Base-by-base conservation (phyloP, 2,113 vertebrate genomes). In the Empidonax traillii region DNA sequence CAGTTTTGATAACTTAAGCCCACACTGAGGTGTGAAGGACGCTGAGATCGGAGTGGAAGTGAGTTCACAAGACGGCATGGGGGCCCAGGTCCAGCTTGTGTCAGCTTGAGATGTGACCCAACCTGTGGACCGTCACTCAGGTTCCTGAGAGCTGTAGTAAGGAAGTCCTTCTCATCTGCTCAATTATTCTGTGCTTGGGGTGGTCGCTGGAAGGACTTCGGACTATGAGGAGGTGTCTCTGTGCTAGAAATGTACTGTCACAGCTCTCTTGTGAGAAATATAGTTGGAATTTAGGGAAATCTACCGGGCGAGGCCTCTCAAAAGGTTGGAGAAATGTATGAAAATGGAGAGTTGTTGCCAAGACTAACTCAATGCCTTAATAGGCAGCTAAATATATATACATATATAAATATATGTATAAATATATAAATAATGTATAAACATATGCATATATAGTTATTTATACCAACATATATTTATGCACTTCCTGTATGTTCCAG, bases 11-110 rank as follows among this genome's bases (percentile, higher is more conserved):
- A 51, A 28, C 20, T 72, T 2, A 22, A 46, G 49, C 47, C 25
- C 20, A 7, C 14, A 2, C 2, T 1, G 15, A 52, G 63, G 55
- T 49, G 14, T 7, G 58, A 31, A 22, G 62, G 22, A n/a, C 1
- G 8, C 4, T 43, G 37, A 25, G 14, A 21, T 69, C 28, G 24
- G 56, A 41, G 17, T 11, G 23, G 12, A 39, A 41, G 24, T 2
- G 65, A 35, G 43, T 49, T 85, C 31, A 22, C 35, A 53, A 3
- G 18, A 30, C 0, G 0, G 14, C 15, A 1, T 1, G 10, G 24
- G 22, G 15, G 9, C 30, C 23, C 7, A 3, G 20, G 24, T 47
- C 31, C 49, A 10, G 25, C 39, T 65, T 19, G 6, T 27, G 59
- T 61, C 53, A 20, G 6, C 39, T 25, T 22, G 43, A 77, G 23